These are phyloP conservation scores for Nemopilema nomurai DNA, from an alignment of 30 jellyfish, hydroid and myxozoan genomes.

Conservation along the genomic window DNA sequence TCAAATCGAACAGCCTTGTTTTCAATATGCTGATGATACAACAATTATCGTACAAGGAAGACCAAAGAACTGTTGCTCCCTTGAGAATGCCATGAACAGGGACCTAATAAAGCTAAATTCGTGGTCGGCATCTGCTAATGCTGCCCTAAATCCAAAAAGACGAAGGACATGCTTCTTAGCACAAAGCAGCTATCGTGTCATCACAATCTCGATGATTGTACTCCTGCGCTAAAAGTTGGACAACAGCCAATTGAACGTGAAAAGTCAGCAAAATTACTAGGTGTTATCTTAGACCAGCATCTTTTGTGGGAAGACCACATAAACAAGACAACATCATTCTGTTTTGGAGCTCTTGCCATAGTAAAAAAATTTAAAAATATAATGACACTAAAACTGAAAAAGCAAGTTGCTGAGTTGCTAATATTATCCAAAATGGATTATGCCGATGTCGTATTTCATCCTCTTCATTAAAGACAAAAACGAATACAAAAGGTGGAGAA, in stretches of 20 bases:
- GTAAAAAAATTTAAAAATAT: constrained; percentile 38
- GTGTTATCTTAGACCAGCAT: constrained; percentile 21
- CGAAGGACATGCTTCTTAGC: constrained; percentile 22
- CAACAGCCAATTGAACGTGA: constrained; percentile 26
- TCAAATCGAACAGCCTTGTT: constrained; percentile 9
- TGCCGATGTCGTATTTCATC: constrained; percentile 63
- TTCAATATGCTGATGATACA: constrained; percentile 29
- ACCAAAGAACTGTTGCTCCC: constrained; percentile 1
- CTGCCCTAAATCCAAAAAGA: constrained; percentile 32
- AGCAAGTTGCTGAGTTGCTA: constrained; percentile 49
- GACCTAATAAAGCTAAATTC: constrained; percentile 6
- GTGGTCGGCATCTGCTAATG: constrained; percentile 14
- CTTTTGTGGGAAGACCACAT: constrained; percentile 37
- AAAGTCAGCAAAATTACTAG: constrained; percentile 17
- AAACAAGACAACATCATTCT: constrained; percentile 31
- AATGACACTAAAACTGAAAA: constrained; percentile 44
- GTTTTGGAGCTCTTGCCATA: constrained; percentile 40
- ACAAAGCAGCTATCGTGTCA: constrained; percentile 12
- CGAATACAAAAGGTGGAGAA: constrained; percentile 33
- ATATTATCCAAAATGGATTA: constrained; percentile 43
- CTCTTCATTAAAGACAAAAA: constrained; percentile 51
- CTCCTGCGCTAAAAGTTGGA: constrained; percentile 14
- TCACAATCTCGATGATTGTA: constrained; percentile 11
- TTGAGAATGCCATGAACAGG: constrained; percentile 4
- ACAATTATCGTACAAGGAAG: constrained; percentile 17